A percentile compares a stretch with the other conserved stretches of the same genome.
phyloP scores from a whole-genome alignment of 2,888 invertebrate genomes.

The Xestia sexstrigata region DNA sequence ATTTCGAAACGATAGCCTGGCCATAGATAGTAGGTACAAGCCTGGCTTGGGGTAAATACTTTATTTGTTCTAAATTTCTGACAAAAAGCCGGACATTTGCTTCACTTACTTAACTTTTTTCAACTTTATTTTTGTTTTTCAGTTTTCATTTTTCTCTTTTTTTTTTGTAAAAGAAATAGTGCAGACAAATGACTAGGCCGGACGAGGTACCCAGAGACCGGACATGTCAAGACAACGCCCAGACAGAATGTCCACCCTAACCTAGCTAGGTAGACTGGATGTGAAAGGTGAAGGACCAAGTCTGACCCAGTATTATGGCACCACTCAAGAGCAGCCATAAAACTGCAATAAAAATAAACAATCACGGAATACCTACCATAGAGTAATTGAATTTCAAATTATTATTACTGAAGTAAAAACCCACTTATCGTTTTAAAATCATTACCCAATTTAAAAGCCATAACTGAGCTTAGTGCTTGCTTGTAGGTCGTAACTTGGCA shows the following conservation, averaged over 20 bases:
- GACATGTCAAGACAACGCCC: neutral
- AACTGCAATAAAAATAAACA: slow-evolving; percentile 33
- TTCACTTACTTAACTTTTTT: neutral
- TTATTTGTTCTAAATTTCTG: neutral
- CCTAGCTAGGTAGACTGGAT: neutral
- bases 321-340: slow-evolving; percentile 11
- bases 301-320: slow-evolving; percentile 11
- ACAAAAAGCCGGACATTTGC: neutral
- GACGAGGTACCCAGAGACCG: neutral
- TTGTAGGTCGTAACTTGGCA: slow-evolving; percentile 17
- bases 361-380: slow-evolving; percentile 19
- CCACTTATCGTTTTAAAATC: slow-evolving; percentile 44
- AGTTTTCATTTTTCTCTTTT: too few relatives aligned
- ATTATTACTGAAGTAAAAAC: slow-evolving; percentile 2
- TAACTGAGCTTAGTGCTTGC: slow-evolving; percentile 12
- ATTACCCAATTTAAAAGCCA: slow-evolving; percentile 49
- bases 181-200: neutral
- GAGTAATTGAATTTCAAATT: slow-evolving; percentile 44
- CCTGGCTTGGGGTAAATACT: neutral
- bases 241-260: neutral
- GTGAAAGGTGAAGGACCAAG: slow-evolving; percentile 12
- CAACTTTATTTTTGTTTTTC: neutral
- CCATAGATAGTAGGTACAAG: too few relatives aligned
- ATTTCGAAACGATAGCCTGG: neutral
- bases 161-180: neutral